Evolutionary conservation across 2,113 vertebrate genomes (phyloP), one percentile per base, ranked within the genome.

Genomic region (Halcyon malimbica): DNA sequence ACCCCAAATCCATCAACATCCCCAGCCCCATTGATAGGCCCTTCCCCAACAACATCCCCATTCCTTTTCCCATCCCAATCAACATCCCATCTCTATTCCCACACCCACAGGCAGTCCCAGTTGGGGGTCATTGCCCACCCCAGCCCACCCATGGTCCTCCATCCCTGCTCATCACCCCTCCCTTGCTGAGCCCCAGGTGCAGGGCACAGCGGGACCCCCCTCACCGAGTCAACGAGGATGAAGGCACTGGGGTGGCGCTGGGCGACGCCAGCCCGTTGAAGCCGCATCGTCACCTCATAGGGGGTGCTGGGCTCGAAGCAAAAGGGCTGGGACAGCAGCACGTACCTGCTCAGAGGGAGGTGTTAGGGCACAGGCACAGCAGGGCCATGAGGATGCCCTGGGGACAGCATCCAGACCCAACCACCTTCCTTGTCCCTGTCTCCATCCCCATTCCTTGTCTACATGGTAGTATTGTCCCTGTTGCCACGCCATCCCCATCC

Each of bases 201-300:
- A 6, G 64, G 37, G 9, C 0, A 2, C 68, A 81, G 25, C 4
- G 1, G 48, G 33, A 16, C 14, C 2, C 19, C 21, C 4, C 91
- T 98, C 89, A 99, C 98, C 53, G 98, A 99, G 95, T 99, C 99
- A 0, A 99, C 96, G 8, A 99, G 98, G 86, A 99, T 98, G 94
- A 98, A 98, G 71, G 98, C 98, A 0, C 97, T 95, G 0, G 98
- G 97, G 67, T 98, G 98, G 46, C 98, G 97, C 78, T 97, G 96
- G 6, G 98, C 82, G 69, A 98, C 98, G 0, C 97, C 98, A 0
- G 98, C 98, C 31, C 98, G 96, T 95, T 99, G 99, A 95, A 99
- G 98, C 68, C 98, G 78, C 96, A 99, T 95, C 5, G 97, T 96
- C 28, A 99, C 83, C 54, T 98, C 96, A 0, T 99, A 99, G 21